phyloP scores from a whole-genome alignment of 2,888 invertebrate species.

The Nomada fabriciana region DNA sequence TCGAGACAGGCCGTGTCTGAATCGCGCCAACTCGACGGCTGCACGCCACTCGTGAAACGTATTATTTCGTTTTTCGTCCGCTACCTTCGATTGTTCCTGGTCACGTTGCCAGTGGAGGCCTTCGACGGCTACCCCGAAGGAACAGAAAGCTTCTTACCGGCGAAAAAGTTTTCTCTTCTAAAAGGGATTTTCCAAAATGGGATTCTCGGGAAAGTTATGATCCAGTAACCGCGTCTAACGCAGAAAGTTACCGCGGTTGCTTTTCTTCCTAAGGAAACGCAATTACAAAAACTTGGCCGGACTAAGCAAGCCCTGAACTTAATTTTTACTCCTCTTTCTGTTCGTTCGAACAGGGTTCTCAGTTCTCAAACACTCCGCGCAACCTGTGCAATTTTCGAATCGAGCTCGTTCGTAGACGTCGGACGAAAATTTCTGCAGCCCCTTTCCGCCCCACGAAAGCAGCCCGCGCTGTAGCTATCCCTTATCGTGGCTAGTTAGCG shows the following conservation, averaged over 20 bases:
- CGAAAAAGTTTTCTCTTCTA: not conserved
- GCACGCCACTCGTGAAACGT: not conserved
- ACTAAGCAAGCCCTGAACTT: not conserved
- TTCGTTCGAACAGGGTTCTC: not conserved
- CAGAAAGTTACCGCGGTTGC: not conserved
- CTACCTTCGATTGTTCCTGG: not conserved
- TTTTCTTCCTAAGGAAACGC: not conserved
- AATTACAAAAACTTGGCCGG: not conserved
- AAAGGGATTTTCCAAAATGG: constrained; percentile 21
- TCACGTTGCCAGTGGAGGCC: not conserved
- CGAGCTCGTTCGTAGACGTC: too few relatives aligned
- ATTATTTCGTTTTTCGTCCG: constrained; percentile 17
- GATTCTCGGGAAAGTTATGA: constrained; percentile 29
- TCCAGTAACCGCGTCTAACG: constrained; percentile 9
- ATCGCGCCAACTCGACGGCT: constrained; percentile 4
- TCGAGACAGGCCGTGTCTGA: constrained; percentile 15
- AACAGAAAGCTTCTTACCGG: not conserved
- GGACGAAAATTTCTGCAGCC: constrained; percentile 9
- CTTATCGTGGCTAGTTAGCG: constrained; percentile 57
- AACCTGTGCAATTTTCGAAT: not conserved
- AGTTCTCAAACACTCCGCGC: not conserved
- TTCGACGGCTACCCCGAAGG: not conserved
- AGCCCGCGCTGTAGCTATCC: constrained; percentile 17
- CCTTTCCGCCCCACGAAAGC: constrained; percentile 42
- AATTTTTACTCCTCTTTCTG: not conserved